phyloP scores from a whole-genome alignment of 1,140 invertebrate genomes.

The Drosophila elegans region DNA sequence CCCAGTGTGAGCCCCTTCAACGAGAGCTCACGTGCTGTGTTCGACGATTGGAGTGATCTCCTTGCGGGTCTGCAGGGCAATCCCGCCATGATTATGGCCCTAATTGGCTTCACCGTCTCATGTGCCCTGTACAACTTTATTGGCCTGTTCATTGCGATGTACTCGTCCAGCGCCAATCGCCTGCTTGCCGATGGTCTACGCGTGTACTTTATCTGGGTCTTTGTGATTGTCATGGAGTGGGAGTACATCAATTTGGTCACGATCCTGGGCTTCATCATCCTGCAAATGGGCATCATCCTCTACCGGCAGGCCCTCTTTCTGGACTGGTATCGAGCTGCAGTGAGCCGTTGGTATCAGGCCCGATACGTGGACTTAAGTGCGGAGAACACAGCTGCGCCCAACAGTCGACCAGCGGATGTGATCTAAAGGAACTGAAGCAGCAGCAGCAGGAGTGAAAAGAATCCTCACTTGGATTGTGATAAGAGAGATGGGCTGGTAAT shows the following conservation, averaged over 20 bases:
- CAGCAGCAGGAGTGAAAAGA: neutral
- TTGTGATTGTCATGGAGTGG: slow-evolving; percentile 91
- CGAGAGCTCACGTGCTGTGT: slow-evolving; percentile 90
- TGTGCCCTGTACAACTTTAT: slow-evolving; percentile 99
- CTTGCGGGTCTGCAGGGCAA: slow-evolving; percentile 90
- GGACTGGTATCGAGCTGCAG: slow-evolving; percentile 69
- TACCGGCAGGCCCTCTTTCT: slow-evolving; percentile 90
- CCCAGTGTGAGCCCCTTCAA: slow-evolving; percentile 90
- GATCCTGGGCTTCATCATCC: slow-evolving; percentile 90
- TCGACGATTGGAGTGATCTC: slow-evolving; percentile 95
- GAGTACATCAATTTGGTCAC: slow-evolving; percentile 93
- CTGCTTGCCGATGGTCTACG: slow-evolving; percentile 96
- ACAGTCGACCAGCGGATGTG: slow-evolving; percentile 74
- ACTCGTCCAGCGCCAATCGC: slow-evolving; percentile 95
- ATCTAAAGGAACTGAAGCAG: slow-evolving; percentile 40
- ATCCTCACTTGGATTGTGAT: slow-evolving; percentile 55
- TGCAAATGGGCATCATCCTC: slow-evolving; percentile 91
- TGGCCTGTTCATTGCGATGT: slow-evolving; percentile 97
- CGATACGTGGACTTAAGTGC: slow-evolving; percentile 62
- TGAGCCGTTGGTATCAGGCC: slow-evolving; percentile 60
- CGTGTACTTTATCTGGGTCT: slow-evolving; percentile 95
- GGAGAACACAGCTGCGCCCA: slow-evolving; percentile 42
- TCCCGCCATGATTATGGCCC: slow-evolving; percentile 81
- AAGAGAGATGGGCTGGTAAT: slow-evolving; percentile 52
- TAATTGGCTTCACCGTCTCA: slow-evolving; percentile 93